Evolutionary conservation across 2,113 vertebrate species (phyloP).

Genomic region (Zosterops japonicus): DNA sequence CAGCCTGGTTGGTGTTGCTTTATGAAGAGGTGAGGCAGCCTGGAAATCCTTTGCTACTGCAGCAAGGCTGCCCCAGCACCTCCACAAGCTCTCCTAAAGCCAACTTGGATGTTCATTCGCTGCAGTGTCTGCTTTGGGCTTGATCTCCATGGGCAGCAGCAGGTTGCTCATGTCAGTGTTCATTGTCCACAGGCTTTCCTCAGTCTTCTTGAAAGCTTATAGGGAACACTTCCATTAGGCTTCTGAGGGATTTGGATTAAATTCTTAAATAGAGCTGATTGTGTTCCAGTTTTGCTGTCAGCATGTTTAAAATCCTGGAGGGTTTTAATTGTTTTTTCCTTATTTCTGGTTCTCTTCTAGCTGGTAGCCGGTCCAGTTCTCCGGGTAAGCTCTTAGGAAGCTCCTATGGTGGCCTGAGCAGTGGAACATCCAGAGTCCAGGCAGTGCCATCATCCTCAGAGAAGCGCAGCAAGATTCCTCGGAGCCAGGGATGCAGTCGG

Average conservation of each 20-base stretch:
- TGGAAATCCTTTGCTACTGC: background rate
- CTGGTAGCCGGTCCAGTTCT: constrained; percentile 94
- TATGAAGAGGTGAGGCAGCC: background rate
- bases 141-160: background rate
- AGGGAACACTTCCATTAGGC: background rate
- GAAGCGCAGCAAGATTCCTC: constrained; percentile 90
- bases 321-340: background rate
- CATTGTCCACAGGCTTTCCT: background rate
- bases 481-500: constrained; percentile 96
- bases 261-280: background rate
- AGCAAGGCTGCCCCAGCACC: background rate
- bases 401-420: constrained; percentile 80
- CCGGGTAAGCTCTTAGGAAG: constrained; percentile 92
- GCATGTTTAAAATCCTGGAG: background rate
- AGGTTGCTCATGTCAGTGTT: background rate
- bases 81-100: background rate
- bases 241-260: background rate
- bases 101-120: background rate
- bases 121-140: background rate
- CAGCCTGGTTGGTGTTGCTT: background rate
- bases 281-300: background rate
- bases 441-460: constrained; percentile 81
- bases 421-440: constrained; percentile 78
- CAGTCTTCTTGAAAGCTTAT: background rate
- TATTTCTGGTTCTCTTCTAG: constrained; percentile 69